Evolutionary conservation across 2,113 vertebrate genomes (phyloP), one percentile per base, ranked within the genome.

Genomic region (Vidua macroura): DNA sequence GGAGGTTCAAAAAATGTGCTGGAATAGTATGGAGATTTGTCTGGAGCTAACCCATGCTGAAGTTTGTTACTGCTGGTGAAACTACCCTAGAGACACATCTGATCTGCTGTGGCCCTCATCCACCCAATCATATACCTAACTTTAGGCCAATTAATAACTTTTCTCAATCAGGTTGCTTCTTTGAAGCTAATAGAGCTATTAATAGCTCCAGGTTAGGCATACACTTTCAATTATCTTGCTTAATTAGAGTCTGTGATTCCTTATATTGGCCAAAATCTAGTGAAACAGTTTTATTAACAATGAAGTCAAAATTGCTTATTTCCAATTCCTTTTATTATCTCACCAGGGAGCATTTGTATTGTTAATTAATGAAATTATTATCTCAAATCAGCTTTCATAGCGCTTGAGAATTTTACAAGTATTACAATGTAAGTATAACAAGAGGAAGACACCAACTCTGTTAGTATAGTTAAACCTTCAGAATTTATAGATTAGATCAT

Each of bases 201-300:
- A 17, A 9, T 51, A 58, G 41, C 59, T 83, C 35, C 44, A 73
- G 30, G 51, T 73, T 43, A 76, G 35, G 16, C 33, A 52, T 7
- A 60, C 8, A 15, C 0, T 1, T 69, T 78, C 18, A 58, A 53
- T 39, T 87, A 64, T 13, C 33, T 87, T 80, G 21, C 35, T 83
- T 84, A 74, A 80, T 33, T 39, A 31, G 7, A 73, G 31, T 22
- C 21, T 9, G 6, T 37, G 4, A 58, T 82, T 84, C 46, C 35
- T 91, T 83, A 53, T 44, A 60, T 23, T 53, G 20, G 37, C 16
- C 21, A 58, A 87, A 74, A 69, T 66, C n/a, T 72, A 69, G 43
- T 83, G 63, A 89, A 94, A 90, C 44, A 13, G 28, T 88, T 94
- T 88, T 53, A 77, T 69, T 92, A 92, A 91, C 53, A 87, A 66